Percentiles rank a stretch among this genome's conserved stretches.
phyloP scores from a whole-genome alignment of 2,888 invertebrate species.

The Melikaiella ostensackeni region DNA sequence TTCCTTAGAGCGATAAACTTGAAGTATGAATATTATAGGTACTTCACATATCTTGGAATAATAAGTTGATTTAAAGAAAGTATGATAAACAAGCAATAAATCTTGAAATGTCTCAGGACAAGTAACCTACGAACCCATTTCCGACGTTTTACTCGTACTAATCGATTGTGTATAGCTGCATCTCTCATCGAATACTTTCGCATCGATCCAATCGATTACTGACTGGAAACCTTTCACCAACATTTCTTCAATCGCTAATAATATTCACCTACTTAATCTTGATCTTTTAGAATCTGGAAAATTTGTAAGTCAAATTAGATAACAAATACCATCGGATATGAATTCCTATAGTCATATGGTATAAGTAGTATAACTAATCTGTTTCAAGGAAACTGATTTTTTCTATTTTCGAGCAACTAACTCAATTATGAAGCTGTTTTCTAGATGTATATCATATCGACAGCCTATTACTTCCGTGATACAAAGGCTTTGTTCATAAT shows the following conservation, averaged over 20 bases:
- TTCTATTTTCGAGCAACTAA: not conserved
- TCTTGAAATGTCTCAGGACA: not conserved
- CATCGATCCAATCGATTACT: constrained; percentile 32
- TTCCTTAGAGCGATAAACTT: not conserved
- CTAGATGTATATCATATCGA: not conserved
- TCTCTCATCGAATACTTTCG: not conserved
- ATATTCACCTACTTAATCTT: constrained; percentile 26
- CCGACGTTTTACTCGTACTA: constrained; percentile 40
- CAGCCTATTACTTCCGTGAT: not conserved
- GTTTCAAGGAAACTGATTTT: not conserved
- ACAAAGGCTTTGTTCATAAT: not conserved
- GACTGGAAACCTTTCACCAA: constrained; percentile 20
- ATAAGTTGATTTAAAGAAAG: not conserved
- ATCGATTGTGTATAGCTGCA: constrained; percentile 10
- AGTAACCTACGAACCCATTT: not conserved
- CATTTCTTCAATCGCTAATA: not conserved
- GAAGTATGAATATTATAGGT: no score
- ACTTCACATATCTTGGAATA: not conserved
- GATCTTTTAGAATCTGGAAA: not conserved
- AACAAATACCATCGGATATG: not conserved
- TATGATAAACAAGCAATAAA: constrained; percentile 4
- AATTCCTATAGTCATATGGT: not conserved
- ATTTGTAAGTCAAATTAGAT: not conserved
- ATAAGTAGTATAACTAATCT: not conserved
- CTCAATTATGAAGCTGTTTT: not conserved